Evolutionary conservation across 2,113 vertebrate species (phyloP), one percentile per base, ranked within the genome.

Genomic region (Abramis brama): DNA sequence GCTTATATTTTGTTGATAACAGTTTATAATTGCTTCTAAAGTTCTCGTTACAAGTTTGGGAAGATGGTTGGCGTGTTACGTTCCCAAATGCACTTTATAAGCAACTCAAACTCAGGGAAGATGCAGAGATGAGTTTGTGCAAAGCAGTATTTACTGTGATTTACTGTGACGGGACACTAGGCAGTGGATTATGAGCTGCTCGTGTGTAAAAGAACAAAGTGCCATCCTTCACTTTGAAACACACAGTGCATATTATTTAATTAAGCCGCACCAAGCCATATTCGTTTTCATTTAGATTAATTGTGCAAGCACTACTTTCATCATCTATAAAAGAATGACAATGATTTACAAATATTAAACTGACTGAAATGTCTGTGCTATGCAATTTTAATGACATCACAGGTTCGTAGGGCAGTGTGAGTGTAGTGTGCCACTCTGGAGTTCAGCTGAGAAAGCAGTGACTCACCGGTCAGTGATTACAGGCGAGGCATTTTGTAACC

Each of bases 401-500:
- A 79, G 77, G 77, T 80, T 82, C 5, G 13, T 43, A 68, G 43
- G 62, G 62, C 25, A 82, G 12, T 82, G 79, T 70, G 25, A 33
- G 74, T 76, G 74, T 33, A 79, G 23, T 27, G 79, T 64, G 57
- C 23, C 57, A 27, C 27, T 27, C 27, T 27, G 27, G 79, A 81
- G 13, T 19, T 81, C 79, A 66, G 15, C 55, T 64, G 79, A 68
- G 43, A 64, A 52, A 82, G 62, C 78, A 47, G 50, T 55, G 50
- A 71, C 75, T 82, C 79, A 82, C 52, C 2, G 17, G 59, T 73
- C 43, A 36, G 39, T 71, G n/a, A 79, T 84, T 83, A 70, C 50
- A 79, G 52, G 33, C 64, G 11, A 87, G 50, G 82, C 25, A 6
- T 43, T 87, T 83, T 78, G 47, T 79, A 78, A 79, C n/a, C 64